Percentiles rank a stretch among this genome's conserved stretches.
Conservation (phyloP, 2,888 invertebrate genomes). For the Trichogramma dendrolimi region DNA sequence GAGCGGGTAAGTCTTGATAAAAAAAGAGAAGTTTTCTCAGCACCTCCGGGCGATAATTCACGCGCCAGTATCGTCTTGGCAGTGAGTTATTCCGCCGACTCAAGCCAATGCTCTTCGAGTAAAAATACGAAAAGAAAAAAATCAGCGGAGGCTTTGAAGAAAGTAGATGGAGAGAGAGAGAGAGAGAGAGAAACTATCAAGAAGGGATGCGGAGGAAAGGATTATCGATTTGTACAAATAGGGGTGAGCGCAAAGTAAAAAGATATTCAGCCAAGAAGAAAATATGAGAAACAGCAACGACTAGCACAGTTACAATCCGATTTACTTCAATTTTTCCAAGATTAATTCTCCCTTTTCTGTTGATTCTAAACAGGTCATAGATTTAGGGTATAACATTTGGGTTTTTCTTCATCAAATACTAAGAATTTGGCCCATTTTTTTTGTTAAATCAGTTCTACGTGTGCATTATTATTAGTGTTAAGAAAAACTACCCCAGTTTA, state of each 20-base stretch:
- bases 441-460: not conserved
- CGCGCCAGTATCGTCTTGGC: slow-evolving; percentile 4
- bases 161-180: slow-evolving; percentile 1
- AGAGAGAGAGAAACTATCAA: not conserved
- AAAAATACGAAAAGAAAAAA: slow-evolving; percentile 6
- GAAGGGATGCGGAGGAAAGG: slow-evolving; percentile 17
- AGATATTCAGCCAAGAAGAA: not conserved
- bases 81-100: slow-evolving; percentile 12
- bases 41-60: slow-evolving; percentile 13
- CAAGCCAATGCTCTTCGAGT: slow-evolving; percentile 6
- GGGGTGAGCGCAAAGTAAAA: slow-evolving; percentile 9
- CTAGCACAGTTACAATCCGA: no score
- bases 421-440: not conserved
- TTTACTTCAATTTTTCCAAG: no score
- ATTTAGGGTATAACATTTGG: not conserved
- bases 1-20: not conserved
- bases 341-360: no score
- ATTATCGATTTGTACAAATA: slow-evolving; percentile 31
- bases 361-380: no score
- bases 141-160: not conserved
- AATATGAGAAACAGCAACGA: not conserved
- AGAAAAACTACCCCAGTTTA: not conserved
- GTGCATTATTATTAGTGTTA: not conserved
- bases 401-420: not conserved
- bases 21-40: slow-evolving; percentile 5